Base-by-base conservation (phyloP, 2,113 vertebrate species). In the Cochlearius cochlearius region DNA sequence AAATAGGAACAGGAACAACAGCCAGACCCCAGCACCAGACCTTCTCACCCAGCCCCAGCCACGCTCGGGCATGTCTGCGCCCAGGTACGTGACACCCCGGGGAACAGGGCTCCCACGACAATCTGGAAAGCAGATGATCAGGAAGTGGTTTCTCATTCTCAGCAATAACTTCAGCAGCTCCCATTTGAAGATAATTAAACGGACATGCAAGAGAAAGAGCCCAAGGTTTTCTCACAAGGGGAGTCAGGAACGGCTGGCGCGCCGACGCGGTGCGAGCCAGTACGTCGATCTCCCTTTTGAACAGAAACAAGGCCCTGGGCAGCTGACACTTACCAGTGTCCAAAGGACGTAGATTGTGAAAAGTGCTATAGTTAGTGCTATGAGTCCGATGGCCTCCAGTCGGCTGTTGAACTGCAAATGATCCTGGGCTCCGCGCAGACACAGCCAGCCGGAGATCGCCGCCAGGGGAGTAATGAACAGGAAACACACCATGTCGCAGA, bases 261-360 rank as follows among this genome's bases (percentile, higher is more conserved):
- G 71, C 41, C 0, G 1, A 22, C 0, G 2, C 0, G 3, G 56
- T 2, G 22, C 0, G 1, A 88, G 49, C 76, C 80, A 30, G 36
- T 0, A 7, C 74, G 58, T 10, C 14, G 0, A 32, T 21, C 55
- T 63, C 45, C 50, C 21, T 13, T 7, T 9, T 4, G 43, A 59
- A n/a, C 19, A 69, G 41, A 10, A 55, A 12, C 19, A 63, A 39
- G 59, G 39, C 38, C 26, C 75, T 6, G 34, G 63, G 75, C 72
- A 80, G 84, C 68, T 3, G 81, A 19, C 56, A 98, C 98, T 98
- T 98, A 99, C 99, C 99, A 99, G 98, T 1, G 99, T 99, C 99
- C 99, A 99, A 86, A 99, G 99, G 94, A 99, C 98, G 3, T 99
- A 99, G 98, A 99, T 99, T 81, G 99, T 99, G 96, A 99, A 99